Percentiles rank a stretch among this genome's conserved stretches.
Evolutionary conservation across 2,888 invertebrate genomes (phyloP).

Genomic region (Phlogophora meticulosa): DNA sequence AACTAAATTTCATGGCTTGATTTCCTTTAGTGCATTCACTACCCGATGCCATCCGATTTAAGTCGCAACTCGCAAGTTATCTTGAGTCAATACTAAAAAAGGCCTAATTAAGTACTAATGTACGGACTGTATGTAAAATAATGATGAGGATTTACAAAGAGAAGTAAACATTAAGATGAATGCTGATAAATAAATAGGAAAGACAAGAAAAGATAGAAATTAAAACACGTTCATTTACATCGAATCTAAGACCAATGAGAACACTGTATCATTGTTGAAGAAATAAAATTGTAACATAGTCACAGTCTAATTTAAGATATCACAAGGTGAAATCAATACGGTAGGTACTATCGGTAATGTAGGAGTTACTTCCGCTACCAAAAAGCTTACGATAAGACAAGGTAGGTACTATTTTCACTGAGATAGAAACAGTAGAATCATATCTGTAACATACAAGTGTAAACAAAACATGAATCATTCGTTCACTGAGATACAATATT

Average conservation of each 20-base stretch:
- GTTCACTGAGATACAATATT: conserved; percentile 22
- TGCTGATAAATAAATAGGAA: too few species aligned
- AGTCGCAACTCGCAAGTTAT: too few species aligned
- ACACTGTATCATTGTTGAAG: too few species aligned
- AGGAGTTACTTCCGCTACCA: background rate
- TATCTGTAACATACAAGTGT: conserved; percentile 22
- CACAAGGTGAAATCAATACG: background rate
- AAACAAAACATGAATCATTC: conserved; percentile 41
- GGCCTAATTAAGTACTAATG: too few species aligned
- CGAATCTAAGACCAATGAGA: background rate
- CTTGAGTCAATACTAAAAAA: too few species aligned
- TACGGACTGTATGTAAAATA: too few species aligned
- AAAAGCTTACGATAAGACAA: background rate
- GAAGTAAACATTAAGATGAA: too few species aligned
- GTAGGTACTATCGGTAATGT: background rate
- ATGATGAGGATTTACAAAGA: too few species aligned
- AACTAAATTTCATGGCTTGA: too few species aligned
- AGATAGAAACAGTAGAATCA: conserved; percentile 16
- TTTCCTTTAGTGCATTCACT: too few species aligned
- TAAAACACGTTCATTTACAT: too few species aligned
- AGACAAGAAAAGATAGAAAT: background rate
- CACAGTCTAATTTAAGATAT: conserved; percentile 11
- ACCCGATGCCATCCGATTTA: too few species aligned
- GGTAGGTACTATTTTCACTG: background rate
- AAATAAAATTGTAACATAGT: background rate